A percentile compares a stretch with the other conserved stretches of the same genome.
Evolutionary conservation across 1,140 invertebrate genomes (phyloP).

Genomic region (Solenopsis fugax): DNA sequence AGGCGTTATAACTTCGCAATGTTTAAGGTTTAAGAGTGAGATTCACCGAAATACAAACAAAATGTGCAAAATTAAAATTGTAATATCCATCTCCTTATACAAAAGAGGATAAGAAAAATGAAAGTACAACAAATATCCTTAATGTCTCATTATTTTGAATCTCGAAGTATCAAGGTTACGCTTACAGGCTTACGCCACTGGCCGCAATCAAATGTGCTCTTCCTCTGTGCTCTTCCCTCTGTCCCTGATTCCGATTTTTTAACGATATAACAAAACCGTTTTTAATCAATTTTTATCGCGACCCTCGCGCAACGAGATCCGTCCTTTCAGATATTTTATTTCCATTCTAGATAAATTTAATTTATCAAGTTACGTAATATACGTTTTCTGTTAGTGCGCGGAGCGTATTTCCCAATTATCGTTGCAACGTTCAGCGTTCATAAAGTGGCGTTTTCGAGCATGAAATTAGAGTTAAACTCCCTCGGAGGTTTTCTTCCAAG

Average conservation of each 20-base stretch:
- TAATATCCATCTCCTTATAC: not conserved
- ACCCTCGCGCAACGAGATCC: conserved; percentile 5
- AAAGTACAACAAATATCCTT: not conserved
- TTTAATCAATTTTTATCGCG: conserved; percentile 59
- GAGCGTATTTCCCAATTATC: conserved; percentile 12
- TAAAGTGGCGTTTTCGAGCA: conserved; percentile 1
- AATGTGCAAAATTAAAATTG: not conserved
- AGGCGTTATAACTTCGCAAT: not conserved
- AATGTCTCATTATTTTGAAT: not conserved
- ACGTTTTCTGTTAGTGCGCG: conserved; percentile 20
- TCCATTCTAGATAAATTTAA: conserved; percentile 33
- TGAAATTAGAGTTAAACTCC: conserved; percentile 32
- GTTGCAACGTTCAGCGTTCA: not conserved
- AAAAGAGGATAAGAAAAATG: not conserved
- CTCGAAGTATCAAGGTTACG: not conserved
- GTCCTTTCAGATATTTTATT: conserved; percentile 39
- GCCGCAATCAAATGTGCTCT: conserved; percentile 46
- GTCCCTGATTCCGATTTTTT: conserved; percentile 48
- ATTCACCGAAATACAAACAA: not conserved
- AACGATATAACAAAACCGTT: conserved; percentile 45
- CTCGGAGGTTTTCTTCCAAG: not conserved
- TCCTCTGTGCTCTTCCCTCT: conserved; percentile 20
- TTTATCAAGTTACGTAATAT: conserved; percentile 37
- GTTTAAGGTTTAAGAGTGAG: not conserved
- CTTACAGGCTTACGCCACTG: conserved; percentile 33